These are phyloP conservation scores for Acheta domesticus DNA, from an alignment of 2,888 invertebrate genomes.

Conservation along the genomic window DNA sequence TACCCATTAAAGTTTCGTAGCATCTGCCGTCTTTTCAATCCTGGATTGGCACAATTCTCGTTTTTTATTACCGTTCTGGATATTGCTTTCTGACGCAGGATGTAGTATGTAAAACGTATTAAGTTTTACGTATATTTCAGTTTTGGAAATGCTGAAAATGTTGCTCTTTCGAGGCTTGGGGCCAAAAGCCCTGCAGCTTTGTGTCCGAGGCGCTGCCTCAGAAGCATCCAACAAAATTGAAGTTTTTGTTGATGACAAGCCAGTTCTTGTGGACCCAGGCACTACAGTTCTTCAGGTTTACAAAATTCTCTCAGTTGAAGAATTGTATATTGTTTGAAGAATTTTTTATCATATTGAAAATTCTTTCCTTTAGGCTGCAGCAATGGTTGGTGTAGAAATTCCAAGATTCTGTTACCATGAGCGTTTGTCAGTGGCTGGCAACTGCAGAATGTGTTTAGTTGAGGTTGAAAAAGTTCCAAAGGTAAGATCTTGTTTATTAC, in stretches of 20 bases:
- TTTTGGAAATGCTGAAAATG: neutral
- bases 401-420: slow-evolving; percentile 99
- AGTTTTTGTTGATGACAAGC: slow-evolving; percentile 95
- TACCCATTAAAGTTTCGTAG: too few species aligned
- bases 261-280: slow-evolving; percentile 90
- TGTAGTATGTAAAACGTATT: too few species aligned
- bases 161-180: neutral
- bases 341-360: slow-evolving; percentile 18
- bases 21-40: too few species aligned
- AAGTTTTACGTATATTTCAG: too few species aligned
- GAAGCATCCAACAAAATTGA: slow-evolving; percentile 76
- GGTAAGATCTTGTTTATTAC: slow-evolving; percentile 43
- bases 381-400: slow-evolving; percentile 92
- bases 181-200: slow-evolving; percentile 12
- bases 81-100: too few species aligned
- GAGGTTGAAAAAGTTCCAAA: slow-evolving; percentile 98
- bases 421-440: slow-evolving; percentile 95
- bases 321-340: slow-evolving; percentile 22
- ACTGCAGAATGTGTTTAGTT: slow-evolving; percentile 99
- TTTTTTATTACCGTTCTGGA: too few species aligned
- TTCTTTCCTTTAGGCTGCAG: slow-evolving; percentile 72
- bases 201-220: slow-evolving; percentile 39
- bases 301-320: too few species aligned
- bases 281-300: slow-evolving; percentile 91
- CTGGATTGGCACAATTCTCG: too few species aligned